phyloP scores from a whole-genome alignment of 1,140 invertebrate genomes.

The Drosophila burlai region DNA sequence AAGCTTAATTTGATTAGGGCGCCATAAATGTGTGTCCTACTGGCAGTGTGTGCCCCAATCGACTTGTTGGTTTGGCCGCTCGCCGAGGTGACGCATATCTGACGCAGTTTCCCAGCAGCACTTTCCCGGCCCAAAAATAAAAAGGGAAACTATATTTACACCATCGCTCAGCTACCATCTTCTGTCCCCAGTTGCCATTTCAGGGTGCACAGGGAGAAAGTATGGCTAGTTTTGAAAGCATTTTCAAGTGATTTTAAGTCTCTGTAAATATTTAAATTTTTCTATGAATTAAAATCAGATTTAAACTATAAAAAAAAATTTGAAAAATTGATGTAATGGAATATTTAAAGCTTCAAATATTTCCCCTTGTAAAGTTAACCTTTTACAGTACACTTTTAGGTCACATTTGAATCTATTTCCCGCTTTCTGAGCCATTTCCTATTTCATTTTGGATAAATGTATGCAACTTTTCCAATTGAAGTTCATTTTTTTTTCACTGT shows the following conservation, averaged over 20 bases:
- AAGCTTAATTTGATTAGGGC: conserved; percentile 80
- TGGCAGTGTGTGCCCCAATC: conserved; percentile 37
- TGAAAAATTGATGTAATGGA: no score
- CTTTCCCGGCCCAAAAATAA: conserved; percentile 18
- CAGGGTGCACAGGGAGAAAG: conserved; percentile 13
- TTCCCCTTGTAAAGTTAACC: no score
- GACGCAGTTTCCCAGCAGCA: conserved; percentile 57
- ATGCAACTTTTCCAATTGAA: background rate
- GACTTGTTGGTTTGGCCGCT: conserved; percentile 41
- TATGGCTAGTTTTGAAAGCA: background rate
- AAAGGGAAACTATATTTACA: conserved; percentile 34
- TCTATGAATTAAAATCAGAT: no score
- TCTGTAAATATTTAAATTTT: background rate
- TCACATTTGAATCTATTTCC: no score
- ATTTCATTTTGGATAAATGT: background rate
- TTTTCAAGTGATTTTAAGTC: background rate
- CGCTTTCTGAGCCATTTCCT: background rate
- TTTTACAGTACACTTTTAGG: no score
- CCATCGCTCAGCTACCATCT: conserved; percentile 16
- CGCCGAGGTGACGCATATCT: conserved; percentile 61
- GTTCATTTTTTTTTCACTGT: background rate
- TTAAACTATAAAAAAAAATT: no score
- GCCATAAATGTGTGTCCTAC: conserved; percentile 67
- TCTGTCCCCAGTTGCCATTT: conserved; percentile 17
- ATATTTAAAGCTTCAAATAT: no score